Conservation (phyloP, 2,113 vertebrate species). For the Zosterops pallidus region DNA sequence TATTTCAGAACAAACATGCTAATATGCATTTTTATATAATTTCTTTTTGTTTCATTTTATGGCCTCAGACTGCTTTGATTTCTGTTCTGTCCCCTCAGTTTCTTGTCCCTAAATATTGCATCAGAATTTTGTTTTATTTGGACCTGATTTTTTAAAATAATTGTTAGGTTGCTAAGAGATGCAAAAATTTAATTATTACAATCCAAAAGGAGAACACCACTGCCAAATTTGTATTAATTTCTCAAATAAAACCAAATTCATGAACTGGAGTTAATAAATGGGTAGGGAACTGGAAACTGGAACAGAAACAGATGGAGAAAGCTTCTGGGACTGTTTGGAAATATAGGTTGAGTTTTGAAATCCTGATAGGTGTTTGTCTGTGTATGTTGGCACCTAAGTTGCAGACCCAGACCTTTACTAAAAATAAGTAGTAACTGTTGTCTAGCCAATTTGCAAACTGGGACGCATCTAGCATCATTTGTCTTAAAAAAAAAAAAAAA, state of each 20-base stretch:
- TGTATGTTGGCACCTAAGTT: background rate
- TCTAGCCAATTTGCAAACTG: background rate
- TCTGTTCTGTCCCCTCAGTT: background rate
- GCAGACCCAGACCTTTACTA: background rate
- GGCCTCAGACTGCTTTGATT: background rate
- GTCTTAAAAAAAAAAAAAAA: background rate
- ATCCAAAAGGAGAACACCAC: background rate
- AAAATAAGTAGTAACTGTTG: background rate
- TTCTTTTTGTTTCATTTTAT: background rate
- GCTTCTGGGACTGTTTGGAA: background rate
- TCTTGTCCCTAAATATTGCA: background rate
- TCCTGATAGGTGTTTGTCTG: background rate
- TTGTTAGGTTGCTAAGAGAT: background rate
- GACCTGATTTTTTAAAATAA: background rate
- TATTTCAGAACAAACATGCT: background rate
- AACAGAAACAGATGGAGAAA: background rate
- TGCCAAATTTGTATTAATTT: background rate
- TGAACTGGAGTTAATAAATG: background rate
- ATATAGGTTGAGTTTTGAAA: background rate
- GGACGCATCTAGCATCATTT: background rate
- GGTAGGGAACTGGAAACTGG: background rate
- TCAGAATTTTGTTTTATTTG: background rate
- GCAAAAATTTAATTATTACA: background rate
- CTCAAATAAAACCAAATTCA: background rate
- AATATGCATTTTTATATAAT: background rate